phyloP scores from a whole-genome alignment of 2,797 vertebrate genomes.

The Mergus octosetaceus region DNA sequence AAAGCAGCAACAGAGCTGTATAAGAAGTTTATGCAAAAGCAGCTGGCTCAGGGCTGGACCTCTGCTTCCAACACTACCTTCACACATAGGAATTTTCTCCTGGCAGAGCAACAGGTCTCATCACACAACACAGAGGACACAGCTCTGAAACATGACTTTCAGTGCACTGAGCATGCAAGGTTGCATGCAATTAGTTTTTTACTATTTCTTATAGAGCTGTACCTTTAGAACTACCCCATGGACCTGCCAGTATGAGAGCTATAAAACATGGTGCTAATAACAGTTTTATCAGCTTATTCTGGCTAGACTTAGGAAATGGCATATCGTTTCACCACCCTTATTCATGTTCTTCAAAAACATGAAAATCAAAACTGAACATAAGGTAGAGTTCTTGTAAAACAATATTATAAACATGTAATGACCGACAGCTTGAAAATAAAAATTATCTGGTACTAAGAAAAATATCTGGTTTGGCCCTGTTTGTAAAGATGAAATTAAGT shows the following conservation, averaged over 20 bases:
- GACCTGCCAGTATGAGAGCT: neutral
- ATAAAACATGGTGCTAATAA: neutral
- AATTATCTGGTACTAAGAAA: neutral
- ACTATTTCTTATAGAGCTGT: neutral
- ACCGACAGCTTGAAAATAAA: neutral
- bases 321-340: neutral
- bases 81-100: slow-evolving; percentile 52
- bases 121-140: neutral
- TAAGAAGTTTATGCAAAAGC: neutral
- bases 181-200: neutral
- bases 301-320: neutral
- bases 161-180: neutral
- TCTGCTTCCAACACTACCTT: slow-evolving; percentile 27
- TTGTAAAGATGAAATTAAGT: neutral
- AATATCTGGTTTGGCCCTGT: neutral
- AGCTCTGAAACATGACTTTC: neutral
- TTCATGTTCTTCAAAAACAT: neutral
- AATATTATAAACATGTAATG: neutral
- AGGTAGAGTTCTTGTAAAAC: neutral
- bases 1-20: neutral
- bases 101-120: slow-evolving; percentile 17
- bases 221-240: neutral
- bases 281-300: neutral
- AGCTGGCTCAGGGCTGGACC: slow-evolving; percentile 41
- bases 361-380: neutral